Evolutionary conservation across 2,888 invertebrate genomes (phyloP), one percentile per base, ranked within the genome.

Genomic region (Eristalis arbustorum): DNA sequence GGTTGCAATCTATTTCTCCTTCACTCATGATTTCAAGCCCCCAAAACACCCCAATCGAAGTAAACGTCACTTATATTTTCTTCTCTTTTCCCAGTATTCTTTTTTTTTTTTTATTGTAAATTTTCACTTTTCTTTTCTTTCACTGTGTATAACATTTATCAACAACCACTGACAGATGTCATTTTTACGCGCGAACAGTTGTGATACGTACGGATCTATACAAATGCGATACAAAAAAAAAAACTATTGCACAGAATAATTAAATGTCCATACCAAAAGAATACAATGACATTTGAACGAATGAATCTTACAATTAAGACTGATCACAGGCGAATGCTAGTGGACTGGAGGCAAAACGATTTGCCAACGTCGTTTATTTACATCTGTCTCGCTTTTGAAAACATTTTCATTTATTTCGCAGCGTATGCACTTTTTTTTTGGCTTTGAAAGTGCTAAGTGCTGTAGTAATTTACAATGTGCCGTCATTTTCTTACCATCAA

Each of bases 301-400:
- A 40, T 66, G 66, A 57, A 42, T 49, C 66, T 67, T 22, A 11
- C 40, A 74, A 75, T 67, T 67, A 59, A 59, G 40, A 75, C 66
- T 67, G 66, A 61, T 59, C 49, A 49, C 49, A 49, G 5, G 14
- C 49, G 49, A 49, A 13, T 37, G 37, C 13, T 37, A 49, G 49
- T 18, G 49, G 49, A n/a, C n/a, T n/a, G 18, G 37, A 8, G 13
- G 37, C 37, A 37, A 37, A 49, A 49, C 49, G 49, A 49, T 49
- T 49, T 49, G 49, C 49, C 49, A 49, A 49, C 49, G 49, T 49
- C n/a, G 49, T 49, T 49, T 18, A 49, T 49, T 49, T 49, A 49
- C 49, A 49, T 49, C 49, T 49, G 49, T 49, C 49, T 18, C 49
- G 18, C 18, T 49, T 5, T 18, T 18, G n/a, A 49, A 49, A 49